phyloP scores from a whole-genome alignment of 2,797 vertebrate genomes.

The Lophura swinhoii region DNA sequence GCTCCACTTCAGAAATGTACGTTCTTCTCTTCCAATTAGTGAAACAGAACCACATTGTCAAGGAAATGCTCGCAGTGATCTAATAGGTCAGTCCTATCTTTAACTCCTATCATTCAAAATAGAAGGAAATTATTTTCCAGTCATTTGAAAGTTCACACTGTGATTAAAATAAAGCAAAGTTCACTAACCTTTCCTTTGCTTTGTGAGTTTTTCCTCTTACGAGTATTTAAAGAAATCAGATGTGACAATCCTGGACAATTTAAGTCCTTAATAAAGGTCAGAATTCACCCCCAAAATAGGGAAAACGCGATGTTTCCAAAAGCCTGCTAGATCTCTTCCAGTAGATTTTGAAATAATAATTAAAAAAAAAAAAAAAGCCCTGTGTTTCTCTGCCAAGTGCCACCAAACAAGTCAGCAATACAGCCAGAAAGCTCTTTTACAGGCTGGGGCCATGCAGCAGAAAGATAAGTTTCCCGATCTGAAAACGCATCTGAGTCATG shows the following conservation, averaged over 20 bases:
- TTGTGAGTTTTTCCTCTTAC: slow-evolving; percentile 35
- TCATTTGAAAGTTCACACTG: slow-evolving; percentile 45
- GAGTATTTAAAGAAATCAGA: slow-evolving; percentile 61
- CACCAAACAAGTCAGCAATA: slow-evolving; percentile 19
- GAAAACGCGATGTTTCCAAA: slow-evolving; percentile 34
- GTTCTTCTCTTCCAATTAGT: background rate
- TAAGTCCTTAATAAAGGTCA: slow-evolving; percentile 54
- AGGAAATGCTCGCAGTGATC: slow-evolving; percentile 52
- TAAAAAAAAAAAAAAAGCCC: background rate
- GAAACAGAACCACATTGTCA: slow-evolving; percentile 22
- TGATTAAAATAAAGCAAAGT: slow-evolving; percentile 63
- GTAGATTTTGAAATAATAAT: slow-evolving; percentile 62
- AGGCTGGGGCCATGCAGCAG: background rate
- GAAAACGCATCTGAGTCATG: slow-evolving; percentile 75
- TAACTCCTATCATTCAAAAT: slow-evolving; percentile 58
- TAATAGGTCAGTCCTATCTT: slow-evolving; percentile 77
- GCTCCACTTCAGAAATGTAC: background rate
- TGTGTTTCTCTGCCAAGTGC: slow-evolving; percentile 46
- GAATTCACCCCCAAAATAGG: slow-evolving; percentile 41
- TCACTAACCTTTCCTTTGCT: slow-evolving; percentile 43
- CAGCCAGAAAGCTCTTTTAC: slow-evolving; percentile 30
- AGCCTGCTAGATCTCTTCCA: slow-evolving; percentile 39
- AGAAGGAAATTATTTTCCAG: slow-evolving; percentile 52
- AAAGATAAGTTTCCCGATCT: slow-evolving; percentile 69
- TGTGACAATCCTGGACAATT: slow-evolving; percentile 53